Evolutionary conservation across 1,140 invertebrate species (phyloP), one percentile per base, ranked within the genome.

Genomic region (Marisa cornuarietis): DNA sequence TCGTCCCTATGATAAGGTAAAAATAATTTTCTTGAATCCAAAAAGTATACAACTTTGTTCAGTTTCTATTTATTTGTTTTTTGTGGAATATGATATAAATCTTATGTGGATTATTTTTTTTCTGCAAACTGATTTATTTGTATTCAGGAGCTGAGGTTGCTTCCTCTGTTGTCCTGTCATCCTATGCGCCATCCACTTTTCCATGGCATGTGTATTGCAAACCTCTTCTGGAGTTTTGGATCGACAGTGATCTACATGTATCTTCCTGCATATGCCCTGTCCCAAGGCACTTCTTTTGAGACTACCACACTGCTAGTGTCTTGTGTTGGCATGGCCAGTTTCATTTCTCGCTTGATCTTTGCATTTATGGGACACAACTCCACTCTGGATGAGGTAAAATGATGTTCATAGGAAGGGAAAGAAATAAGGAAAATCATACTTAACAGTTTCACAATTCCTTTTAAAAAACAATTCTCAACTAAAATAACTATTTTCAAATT

Each of bases 211-310:
- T 88, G 87, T 65, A 86, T 89, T n/a, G 84, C 83, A 58, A 58
- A 58, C 54, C 54, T 58, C 11, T 58, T 90, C 79, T 90, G 88
- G 88, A 89, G 88, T 71, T 89, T 89, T 76, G 88, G 88, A 18
- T 87, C 88, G 71, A 87, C 87, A 49, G 84, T 90, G 6, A 86
- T 90, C 63, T 90, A 89, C 82, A 87, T 88, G 83, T 89, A 89
- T 72, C 77, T 90, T 54, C 89, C 89, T 2, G 85, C 87, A 4
- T 90, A 90, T 76, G 87, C 89, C 54, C 85, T 89, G 76, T 78
- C 86, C 5, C 31, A 83, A 78, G 85, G 85, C 14, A 85, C 86
- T 13, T 82, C 85, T 62, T 85, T 88, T 72, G 85, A 86, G 42
- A 86, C 82, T 8, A 79, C 88, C n/a, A 81, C 82, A 14, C 84